Conservation (phyloP, 2,113 vertebrate species). For the Rhombomys opimus region DNA sequence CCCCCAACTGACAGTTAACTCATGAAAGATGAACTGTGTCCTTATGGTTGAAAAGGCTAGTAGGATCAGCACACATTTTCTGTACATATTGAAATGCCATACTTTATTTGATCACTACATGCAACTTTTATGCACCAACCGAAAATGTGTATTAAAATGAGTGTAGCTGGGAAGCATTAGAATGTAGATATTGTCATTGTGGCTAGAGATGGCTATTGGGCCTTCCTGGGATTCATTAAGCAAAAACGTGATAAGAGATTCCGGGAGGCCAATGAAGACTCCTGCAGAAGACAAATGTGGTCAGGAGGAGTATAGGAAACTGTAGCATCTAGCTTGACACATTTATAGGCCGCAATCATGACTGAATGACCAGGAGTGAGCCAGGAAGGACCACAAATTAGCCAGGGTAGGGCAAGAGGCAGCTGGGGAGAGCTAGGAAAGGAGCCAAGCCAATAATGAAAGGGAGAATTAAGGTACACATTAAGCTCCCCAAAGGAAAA, state of each 20-base stretch:
- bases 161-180: background rate
- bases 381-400: slow-evolving; percentile 24
- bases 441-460: slow-evolving; percentile 84
- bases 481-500: slow-evolving; percentile 76
- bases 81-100: background rate
- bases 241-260: background rate
- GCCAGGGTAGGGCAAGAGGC: slow-evolving; percentile 73
- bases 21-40: background rate
- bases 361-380: slow-evolving; percentile 68
- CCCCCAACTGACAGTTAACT: background rate
- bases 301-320: slow-evolving; percentile 55
- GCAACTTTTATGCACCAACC: background rate
- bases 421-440: slow-evolving; percentile 84
- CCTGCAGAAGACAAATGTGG: slow-evolving; percentile 42
- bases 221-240: background rate
- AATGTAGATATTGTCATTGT: slow-evolving; percentile 26
- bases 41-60: background rate
- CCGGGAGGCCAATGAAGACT: background rate
- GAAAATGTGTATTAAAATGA: background rate
- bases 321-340: slow-evolving; percentile 68
- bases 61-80: background rate
- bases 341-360: slow-evolving; percentile 76
- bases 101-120: background rate
- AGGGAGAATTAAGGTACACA: slow-evolving; percentile 80
- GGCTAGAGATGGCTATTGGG: background rate